A percentile compares a stretch with the other conserved stretches of the same genome.
Conservation (phyloP, 2,888 invertebrate genomes). For the Epirrhoe alternata region DNA sequence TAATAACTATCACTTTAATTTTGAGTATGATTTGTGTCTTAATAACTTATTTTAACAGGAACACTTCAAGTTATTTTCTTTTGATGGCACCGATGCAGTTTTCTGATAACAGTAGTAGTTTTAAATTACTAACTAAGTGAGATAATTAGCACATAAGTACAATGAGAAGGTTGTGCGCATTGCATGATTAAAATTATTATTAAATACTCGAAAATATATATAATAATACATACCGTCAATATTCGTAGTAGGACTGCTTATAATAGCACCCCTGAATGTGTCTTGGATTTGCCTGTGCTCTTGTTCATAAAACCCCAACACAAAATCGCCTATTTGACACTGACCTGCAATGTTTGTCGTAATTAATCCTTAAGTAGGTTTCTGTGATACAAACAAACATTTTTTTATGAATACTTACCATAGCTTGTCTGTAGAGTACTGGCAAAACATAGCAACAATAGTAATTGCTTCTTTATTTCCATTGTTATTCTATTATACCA, state of each 20-base stretch:
- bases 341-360: slow-evolving; percentile 52
- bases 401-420: slow-evolving; percentile 48
- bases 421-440: slow-evolving; percentile 42
- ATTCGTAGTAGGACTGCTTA: slow-evolving; percentile 52
- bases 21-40: too few species aligned
- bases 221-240: slow-evolving; percentile 58
- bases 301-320: slow-evolving; percentile 48
- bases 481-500: slow-evolving; percentile 37
- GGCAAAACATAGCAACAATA: slow-evolving; percentile 43
- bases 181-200: too few species aligned
- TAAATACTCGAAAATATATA: background rate
- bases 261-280: slow-evolving; percentile 55
- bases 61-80: background rate
- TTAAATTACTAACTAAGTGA: background rate
- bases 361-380: background rate
- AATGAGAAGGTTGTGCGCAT: too few species aligned
- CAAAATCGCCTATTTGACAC: slow-evolving; percentile 62
- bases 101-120: background rate
- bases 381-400: background rate
- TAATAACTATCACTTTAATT: too few species aligned
- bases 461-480: slow-evolving; percentile 38
- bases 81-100: background rate
- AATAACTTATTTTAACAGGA: background rate
- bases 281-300: slow-evolving; percentile 53
- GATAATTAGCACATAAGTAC: too few species aligned